phyloP scores from a whole-genome alignment of 2,888 invertebrate species.

The Drosophila conformis region DNA sequence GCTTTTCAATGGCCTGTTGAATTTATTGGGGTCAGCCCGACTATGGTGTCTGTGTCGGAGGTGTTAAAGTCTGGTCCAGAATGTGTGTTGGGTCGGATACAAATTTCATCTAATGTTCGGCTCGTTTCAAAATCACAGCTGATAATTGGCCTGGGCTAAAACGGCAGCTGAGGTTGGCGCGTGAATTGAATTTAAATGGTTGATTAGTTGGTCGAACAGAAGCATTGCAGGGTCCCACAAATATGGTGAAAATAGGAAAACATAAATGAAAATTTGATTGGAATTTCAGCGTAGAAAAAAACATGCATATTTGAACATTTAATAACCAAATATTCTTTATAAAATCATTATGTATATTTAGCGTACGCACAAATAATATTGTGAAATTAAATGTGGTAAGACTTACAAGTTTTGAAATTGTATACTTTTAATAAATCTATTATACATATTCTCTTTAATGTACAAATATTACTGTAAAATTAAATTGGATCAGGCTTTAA shows the following conservation, averaged over 20 bases:
- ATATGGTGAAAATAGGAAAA: slow-evolving; percentile 14
- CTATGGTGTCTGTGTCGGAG: slow-evolving; percentile 23
- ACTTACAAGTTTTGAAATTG: no score
- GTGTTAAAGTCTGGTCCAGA: slow-evolving; percentile 32
- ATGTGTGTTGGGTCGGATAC: slow-evolving; percentile 28
- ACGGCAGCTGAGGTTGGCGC: slow-evolving; percentile 55
- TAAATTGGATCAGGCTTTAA: not conserved
- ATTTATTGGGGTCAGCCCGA: slow-evolving; percentile 69
- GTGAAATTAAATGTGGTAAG: not conserved
- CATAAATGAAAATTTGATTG: not conserved
- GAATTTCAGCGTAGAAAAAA: not conserved
- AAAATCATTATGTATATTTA: not conserved
- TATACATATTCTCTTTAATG: not conserved
- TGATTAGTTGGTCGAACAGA: slow-evolving; percentile 42
- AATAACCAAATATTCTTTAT: not conserved
- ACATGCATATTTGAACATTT: not conserved
- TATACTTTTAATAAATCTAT: not conserved
- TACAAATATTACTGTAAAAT: not conserved
- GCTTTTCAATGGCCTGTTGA: slow-evolving; percentile 45
- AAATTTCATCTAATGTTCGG: slow-evolving; percentile 40
- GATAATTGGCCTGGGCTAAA: slow-evolving; percentile 64
- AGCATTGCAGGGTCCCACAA: not conserved
- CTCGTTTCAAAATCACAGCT: slow-evolving; percentile 57
- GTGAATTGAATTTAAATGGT: slow-evolving; percentile 64
- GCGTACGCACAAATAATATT: not conserved